Percentiles rank a stretch among this genome's conserved stretches.
Conservation (phyloP, 1,140 invertebrate genomes). For the Amyelois transitella region DNA sequence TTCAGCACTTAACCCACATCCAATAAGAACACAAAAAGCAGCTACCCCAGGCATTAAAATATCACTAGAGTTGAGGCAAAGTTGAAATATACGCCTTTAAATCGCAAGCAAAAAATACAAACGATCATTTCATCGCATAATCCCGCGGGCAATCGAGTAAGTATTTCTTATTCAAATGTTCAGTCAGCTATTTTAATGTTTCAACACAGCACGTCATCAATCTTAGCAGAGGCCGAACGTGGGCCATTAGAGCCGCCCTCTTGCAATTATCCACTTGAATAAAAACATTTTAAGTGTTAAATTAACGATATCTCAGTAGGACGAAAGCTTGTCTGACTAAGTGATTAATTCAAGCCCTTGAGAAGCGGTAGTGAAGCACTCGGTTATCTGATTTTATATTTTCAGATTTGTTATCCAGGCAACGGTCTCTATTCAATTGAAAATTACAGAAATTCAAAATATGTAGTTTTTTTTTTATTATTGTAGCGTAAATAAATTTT, state of each 20-base stretch:
- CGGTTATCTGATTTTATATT: slow-evolving; percentile 2
- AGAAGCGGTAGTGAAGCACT: slow-evolving; percentile 26
- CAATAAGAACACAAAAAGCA: not conserved
- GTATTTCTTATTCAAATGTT: slow-evolving; percentile 63
- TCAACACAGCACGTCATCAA: slow-evolving; percentile 59
- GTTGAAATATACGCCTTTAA: not conserved
- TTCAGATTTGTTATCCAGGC: too few relatives aligned
- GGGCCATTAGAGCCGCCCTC: slow-evolving; percentile 52
- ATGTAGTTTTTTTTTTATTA: too few relatives aligned
- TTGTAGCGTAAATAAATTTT: too few relatives aligned
- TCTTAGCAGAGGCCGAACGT: slow-evolving; percentile 57
- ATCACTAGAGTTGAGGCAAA: not conserved
- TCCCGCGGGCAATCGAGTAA: slow-evolving; percentile 37
- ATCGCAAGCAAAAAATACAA: slow-evolving; percentile 32
- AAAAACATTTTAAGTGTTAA: slow-evolving; percentile 72
- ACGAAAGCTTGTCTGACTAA: slow-evolving; percentile 54
- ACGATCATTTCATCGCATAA: slow-evolving; percentile 43
- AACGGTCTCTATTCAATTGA: too few relatives aligned
- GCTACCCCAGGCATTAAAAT: not conserved
- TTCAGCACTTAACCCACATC: not conserved
- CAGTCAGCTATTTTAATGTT: slow-evolving; percentile 61
- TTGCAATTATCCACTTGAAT: slow-evolving; percentile 68
- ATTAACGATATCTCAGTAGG: slow-evolving; percentile 67
- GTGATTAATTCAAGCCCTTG: slow-evolving; percentile 48
- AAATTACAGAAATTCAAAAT: too few relatives aligned